phyloP scores from a whole-genome alignment of 2,113 vertebrate genomes.

The Planiliza haematocheilus region DNA sequence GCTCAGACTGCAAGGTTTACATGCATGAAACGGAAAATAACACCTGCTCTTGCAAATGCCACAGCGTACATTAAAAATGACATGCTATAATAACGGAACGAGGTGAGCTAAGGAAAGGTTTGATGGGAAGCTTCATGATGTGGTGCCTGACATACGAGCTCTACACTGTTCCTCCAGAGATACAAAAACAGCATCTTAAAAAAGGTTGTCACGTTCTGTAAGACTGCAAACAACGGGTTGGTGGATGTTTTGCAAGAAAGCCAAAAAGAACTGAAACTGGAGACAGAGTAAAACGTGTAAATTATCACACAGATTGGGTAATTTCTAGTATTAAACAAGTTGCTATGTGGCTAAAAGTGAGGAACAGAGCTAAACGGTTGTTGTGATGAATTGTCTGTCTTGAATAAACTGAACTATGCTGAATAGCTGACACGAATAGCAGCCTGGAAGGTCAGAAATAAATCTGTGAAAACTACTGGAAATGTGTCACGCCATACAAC shows the following conservation, averaged over 20 bases:
- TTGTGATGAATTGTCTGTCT: constrained; percentile 1
- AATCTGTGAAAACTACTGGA: background rate
- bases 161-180: constrained; percentile 14
- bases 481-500: background rate
- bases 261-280: background rate
- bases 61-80: constrained; percentile 8
- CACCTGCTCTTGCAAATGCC: background rate
- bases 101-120: background rate
- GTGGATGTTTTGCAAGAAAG: background rate
- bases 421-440: background rate
- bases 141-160: constrained; percentile 1
- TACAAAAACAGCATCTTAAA: background rate
- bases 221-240: constrained; percentile 22
- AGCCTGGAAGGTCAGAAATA: background rate
- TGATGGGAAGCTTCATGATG: constrained; percentile 25
- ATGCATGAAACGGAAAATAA: constrained; percentile 3
- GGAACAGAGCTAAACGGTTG: background rate
- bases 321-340: constrained; percentile 10
- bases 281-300: background rate
- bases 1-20: background rate
- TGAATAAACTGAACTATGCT: background rate
- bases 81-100: background rate
- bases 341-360: background rate
- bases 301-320: background rate
- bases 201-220: background rate